These are phyloP conservation scores for Rhaphigaster nebulosa DNA, from an alignment of 2,888 invertebrate species.

Conservation along the genomic window DNA sequence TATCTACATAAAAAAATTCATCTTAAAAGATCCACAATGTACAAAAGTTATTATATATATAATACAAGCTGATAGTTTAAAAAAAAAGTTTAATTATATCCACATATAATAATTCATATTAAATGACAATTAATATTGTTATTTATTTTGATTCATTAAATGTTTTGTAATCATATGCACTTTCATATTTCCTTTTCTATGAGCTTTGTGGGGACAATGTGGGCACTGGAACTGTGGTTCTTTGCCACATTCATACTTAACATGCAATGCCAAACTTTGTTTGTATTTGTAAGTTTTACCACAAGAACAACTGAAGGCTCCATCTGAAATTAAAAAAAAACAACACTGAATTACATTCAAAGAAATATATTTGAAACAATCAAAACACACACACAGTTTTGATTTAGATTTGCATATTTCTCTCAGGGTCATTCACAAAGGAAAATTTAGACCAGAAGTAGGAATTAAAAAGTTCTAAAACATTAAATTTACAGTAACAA, in stretches of 20 bases:
- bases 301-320: neutral
- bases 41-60: neutral
- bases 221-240: conserved; percentile 47
- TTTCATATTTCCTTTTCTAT: conserved; percentile 67
- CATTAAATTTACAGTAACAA: no score
- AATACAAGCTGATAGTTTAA: neutral
- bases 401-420: no score
- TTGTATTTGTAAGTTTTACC: no score
- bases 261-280: no score
- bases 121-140: neutral
- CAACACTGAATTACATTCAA: neutral
- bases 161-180: conserved; percentile 65
- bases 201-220: conserved; percentile 55
- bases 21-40: neutral
- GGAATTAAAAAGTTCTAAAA: no score
- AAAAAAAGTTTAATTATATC: neutral
- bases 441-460: no score
- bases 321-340: neutral
- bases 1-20: neutral
- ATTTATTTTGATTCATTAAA: conserved; percentile 13
- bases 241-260: neutral
- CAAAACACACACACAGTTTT: neutral
- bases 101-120: neutral
- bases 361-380: neutral
- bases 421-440: no score